Evolutionary conservation across 2,888 invertebrate genomes (phyloP), one percentile per base, ranked within the genome.

Genomic region (Empis livida): DNA sequence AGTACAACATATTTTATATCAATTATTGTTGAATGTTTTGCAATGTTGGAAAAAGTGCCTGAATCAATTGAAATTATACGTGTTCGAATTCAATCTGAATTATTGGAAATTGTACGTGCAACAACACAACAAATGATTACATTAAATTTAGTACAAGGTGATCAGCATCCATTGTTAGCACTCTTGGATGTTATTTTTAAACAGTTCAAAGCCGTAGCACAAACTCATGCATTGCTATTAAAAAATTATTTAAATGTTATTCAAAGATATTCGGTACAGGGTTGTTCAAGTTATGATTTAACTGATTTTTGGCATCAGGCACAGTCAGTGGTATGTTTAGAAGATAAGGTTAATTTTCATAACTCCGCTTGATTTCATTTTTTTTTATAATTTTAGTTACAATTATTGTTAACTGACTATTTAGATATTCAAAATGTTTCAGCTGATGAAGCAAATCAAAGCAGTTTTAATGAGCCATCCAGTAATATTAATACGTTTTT

Each of bases 251-350:
- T 72, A 52, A 75, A 78, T 57, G 80, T 80, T 42, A 72, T 73
- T n/a, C 75, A 76, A 53, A 74, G 73, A 45, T 75, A 80, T 59
- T 63, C 81, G 42, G 61, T 67, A 5, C 61, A 60, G 3, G 62
- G 62, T 11, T 62, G 65, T 1, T 60, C 59, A 31, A 58, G 61
- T 5, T 87, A 86, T 61, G 79, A 79, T 59, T 76, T 84, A 61
- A 75, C 81, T 37, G 86, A 90, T 62, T 90, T 89, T 55, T 94
- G 93, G 93, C 80, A 82, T 39, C 85, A 89, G 58, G 86, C 91
- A 35, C 93, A 94, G 66, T 81, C 83, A 62, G 89, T 90, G 59
- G 89, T 91, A 71, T 72, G 80, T 73, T n/a, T n/a, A n/a, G n/a
- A n/a, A n/a, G n/a, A n/a, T 4, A n/a, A 23, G 20, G 3, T 27